These are phyloP conservation scores for Cyanoliseus patagonus DNA, from an alignment of 2,113 vertebrate genomes.

Conservation along the genomic window DNA sequence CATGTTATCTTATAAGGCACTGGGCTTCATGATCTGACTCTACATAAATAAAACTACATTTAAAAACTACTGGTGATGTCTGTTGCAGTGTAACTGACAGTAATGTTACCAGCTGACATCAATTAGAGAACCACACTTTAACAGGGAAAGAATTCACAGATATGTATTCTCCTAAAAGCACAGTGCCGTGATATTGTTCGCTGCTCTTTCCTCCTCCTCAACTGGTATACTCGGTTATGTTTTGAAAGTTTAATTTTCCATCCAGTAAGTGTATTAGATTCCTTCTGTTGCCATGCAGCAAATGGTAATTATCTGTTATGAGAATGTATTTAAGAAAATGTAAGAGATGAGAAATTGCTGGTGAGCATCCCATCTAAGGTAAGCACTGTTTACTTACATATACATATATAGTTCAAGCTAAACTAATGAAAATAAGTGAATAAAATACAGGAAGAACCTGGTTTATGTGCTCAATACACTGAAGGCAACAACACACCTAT, in stretches of 20 bases:
- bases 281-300: not conserved
- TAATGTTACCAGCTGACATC: not conserved
- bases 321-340: not conserved
- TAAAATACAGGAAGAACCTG: not conserved
- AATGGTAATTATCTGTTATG: not conserved
- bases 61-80: constrained; percentile 15
- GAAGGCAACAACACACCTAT: not conserved
- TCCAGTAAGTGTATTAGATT: not conserved
- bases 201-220: not conserved
- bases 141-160: not conserved
- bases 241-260: not conserved
- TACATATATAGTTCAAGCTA: not conserved
- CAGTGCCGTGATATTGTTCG: not conserved
- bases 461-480: not conserved
- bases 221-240: not conserved
- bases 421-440: not conserved
- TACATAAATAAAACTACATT: constrained; percentile 1
- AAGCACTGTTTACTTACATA: not conserved
- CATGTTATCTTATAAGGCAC: not conserved
- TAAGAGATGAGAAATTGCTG: not conserved
- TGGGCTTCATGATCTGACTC: not conserved
- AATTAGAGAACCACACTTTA: not conserved
- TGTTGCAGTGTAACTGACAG: not conserved
- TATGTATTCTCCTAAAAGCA: not conserved
- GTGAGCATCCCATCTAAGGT: not conserved